Base-by-base conservation (phyloP, 2,113 vertebrate genomes). In the Daubentonia madagascariensis region DNA sequence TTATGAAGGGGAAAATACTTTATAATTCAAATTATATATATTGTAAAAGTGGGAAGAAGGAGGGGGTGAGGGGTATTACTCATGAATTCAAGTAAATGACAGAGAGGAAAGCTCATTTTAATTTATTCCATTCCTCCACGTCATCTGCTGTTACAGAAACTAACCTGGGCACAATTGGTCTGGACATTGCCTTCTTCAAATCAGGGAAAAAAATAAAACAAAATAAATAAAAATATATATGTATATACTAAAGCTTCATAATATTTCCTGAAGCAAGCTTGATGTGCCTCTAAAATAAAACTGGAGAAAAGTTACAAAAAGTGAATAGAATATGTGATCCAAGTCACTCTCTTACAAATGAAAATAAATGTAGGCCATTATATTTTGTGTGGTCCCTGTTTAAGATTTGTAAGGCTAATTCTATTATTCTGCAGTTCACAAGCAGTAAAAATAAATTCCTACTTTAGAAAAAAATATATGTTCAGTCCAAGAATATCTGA, bases 71-170 rank as follows among this genome's bases (percentile, higher is more conserved):
- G 1, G 23, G 2, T 48, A 73, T 85, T 22, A 61, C 37, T 72
- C 43, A 93, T 28, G 54, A 89, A 91, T 89, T n/a, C 40, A 87
- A 54, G 40, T 54, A 68, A 75, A 1, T 67, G 37, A 76, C 50
- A 1, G 0, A 84, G 32, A 81, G 76, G 45, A 94, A 85, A 81
- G 59, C 35, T 95, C 43, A 81, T 28, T 81, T 73, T 92, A 50
- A 45, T 73, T 13, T 37, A 48, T 20, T 48, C 35, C 0, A 4
- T 25, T 59, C 1, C 5, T 14, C 28, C 30, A 30, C 0, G 0
- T 0, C 50, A 40, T 30, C 0, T 8, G 0, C 2, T 91, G 63
- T 35, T 67, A 61, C 25, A 93, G 30, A 81, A 83, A n/a, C 68
- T 32, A 14, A 81, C 10, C 20, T 72, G 10, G 9, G 17, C 40